phyloP scores from a whole-genome alignment of 1,140 invertebrate species.

The Drosophila equinoxialis region DNA sequence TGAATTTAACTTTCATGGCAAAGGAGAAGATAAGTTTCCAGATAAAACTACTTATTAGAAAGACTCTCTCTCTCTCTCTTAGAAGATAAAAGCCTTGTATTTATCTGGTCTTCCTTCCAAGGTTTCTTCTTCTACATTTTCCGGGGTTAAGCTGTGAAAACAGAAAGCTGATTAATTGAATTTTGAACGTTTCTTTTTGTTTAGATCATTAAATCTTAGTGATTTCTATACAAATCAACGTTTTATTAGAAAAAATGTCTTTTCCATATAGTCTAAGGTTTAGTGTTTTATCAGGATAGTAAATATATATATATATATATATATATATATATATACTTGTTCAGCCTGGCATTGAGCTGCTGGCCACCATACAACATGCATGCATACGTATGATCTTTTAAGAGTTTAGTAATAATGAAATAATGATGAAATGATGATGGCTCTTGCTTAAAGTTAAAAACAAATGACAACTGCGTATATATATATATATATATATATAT shows the following conservation, averaged over 20 bases:
- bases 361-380: conserved; percentile 11
- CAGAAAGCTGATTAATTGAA: neutral
- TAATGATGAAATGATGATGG: conserved; percentile 1
- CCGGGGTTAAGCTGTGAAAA: neutral
- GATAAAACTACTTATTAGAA: neutral
- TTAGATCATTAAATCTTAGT: conserved; percentile 8
- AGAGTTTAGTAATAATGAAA: neutral
- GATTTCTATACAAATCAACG: conserved; percentile 18
- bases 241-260: conserved; percentile 13
- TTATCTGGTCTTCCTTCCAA: neutral
- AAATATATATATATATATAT: neutral
- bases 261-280: conserved; percentile 11
- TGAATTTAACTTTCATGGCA: neutral
- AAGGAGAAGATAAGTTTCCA: neutral
- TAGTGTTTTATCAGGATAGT: neutral
- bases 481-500: conserved; percentile 17
- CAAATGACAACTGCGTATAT: conserved; percentile 17
- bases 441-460: conserved; percentile 19
- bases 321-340: conserved; percentile 2
- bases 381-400: neutral
- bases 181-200: neutral
- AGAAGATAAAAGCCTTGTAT: neutral
- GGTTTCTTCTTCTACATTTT: neutral
- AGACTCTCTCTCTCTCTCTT: no score
- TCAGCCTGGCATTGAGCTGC: conserved; percentile 12